Conservation (phyloP, 1,140 invertebrate species). For the Neocloeon triangulifer region DNA sequence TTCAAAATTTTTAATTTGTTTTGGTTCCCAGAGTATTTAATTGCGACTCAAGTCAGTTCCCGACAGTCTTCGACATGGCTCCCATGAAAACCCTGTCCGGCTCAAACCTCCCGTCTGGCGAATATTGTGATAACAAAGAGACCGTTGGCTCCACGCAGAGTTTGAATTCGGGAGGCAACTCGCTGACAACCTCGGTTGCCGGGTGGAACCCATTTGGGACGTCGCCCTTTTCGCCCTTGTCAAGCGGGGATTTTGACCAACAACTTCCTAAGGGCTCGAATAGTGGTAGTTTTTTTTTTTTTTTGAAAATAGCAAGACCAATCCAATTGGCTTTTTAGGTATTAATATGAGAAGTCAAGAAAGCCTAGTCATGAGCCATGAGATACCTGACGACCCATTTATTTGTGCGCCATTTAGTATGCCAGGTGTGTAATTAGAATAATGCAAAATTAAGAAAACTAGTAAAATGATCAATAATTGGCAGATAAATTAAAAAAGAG, state of each 20-base stretch:
- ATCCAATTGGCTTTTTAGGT: too few relatives aligned
- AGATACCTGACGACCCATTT: constrained; percentile 48
- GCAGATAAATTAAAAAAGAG: too few relatives aligned
- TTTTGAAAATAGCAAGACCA: too few relatives aligned
- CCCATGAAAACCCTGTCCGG: constrained; percentile 8
- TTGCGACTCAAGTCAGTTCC: constrained; percentile 8
- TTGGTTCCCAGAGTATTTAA: background rate
- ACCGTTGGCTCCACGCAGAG: constrained; percentile 4
- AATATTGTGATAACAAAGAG: constrained; percentile 11
- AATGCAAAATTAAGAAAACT: too few relatives aligned
- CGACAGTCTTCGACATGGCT: constrained; percentile 3
- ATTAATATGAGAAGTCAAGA: constrained; percentile 53
- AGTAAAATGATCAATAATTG: too few relatives aligned
- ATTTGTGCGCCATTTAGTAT: constrained; percentile 57
- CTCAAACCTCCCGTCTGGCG: constrained; percentile 11
- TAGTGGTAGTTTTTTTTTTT: constrained; percentile 2
- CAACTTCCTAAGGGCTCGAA: background rate
- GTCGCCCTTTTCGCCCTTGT: constrained; percentile 14
- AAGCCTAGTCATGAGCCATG: constrained; percentile 47
- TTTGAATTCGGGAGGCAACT: constrained; percentile 19
- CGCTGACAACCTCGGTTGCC: constrained; percentile 32
- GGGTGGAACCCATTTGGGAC: constrained; percentile 71
- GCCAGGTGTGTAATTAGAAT: constrained; percentile 39
- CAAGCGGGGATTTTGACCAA: background rate
- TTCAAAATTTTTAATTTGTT: constrained; percentile 1